Percentiles rank a stretch among this genome's conserved stretches.
phyloP scores from a whole-genome alignment of 1,140 invertebrate genomes.

The Mycetomoellerius zeteki region DNA sequence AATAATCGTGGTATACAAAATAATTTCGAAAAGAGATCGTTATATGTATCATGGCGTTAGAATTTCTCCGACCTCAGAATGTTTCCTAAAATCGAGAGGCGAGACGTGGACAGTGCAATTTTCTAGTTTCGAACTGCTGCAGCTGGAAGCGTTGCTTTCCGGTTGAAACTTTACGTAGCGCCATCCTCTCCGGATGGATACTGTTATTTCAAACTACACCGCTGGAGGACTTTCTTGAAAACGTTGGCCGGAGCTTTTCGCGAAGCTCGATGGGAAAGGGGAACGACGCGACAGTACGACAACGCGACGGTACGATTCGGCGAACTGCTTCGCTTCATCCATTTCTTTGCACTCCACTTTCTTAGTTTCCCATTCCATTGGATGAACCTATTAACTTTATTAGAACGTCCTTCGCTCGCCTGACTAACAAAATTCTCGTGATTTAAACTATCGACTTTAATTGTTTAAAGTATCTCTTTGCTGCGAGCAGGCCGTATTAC shows the following conservation, averaged over 20 bases:
- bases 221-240: slow-evolving; percentile 57
- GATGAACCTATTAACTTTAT: slow-evolving; percentile 65
- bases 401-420: slow-evolving; percentile 38
- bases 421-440: slow-evolving; percentile 37
- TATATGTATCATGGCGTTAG: neutral
- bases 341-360: slow-evolving; percentile 49
- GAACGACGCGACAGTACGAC: slow-evolving; percentile 46
- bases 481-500: slow-evolving; percentile 12
- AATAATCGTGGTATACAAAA: neutral
- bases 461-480: slow-evolving; percentile 40
- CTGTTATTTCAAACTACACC: slow-evolving; percentile 63
- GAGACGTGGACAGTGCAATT: slow-evolving; percentile 47
- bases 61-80: slow-evolving; percentile 30
- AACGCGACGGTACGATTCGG: slow-evolving; percentile 36
- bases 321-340: slow-evolving; percentile 37
- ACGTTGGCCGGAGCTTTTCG: slow-evolving; percentile 46
- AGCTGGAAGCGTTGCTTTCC: slow-evolving; percentile 40
- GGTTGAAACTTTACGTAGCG: slow-evolving; percentile 51
- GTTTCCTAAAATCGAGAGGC: slow-evolving; percentile 41
- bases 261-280: slow-evolving; percentile 27
- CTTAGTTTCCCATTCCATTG: slow-evolving; percentile 56
- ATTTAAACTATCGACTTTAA: slow-evolving; percentile 62
- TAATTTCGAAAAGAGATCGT: slow-evolving; percentile 1
- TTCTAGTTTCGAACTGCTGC: slow-evolving; percentile 55
- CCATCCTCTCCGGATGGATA: slow-evolving; percentile 45